These are phyloP conservation scores for Nymphicus hollandicus DNA, from an alignment of 2,113 vertebrate genomes.

Conservation along the genomic window DNA sequence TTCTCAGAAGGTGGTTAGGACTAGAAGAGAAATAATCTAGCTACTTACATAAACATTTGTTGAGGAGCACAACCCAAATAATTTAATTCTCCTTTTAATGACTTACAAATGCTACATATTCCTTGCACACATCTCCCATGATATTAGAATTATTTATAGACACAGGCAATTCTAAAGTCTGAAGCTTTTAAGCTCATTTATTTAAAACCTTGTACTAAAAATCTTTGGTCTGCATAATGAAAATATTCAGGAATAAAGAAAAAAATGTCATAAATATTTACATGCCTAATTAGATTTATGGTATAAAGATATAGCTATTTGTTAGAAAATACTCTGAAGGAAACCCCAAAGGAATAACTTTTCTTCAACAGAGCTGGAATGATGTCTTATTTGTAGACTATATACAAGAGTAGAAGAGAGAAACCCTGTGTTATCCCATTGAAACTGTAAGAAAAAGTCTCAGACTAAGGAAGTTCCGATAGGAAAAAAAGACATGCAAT, in stretches of 20 bases:
- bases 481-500: neutral
- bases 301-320: neutral
- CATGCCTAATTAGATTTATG: neutral
- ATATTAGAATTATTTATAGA: neutral
- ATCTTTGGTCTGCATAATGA: neutral
- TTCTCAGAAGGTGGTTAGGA: neutral
- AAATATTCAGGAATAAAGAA: neutral
- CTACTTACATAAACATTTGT: neutral
- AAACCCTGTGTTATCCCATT: neutral
- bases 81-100: neutral
- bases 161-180: neutral
- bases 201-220: neutral
- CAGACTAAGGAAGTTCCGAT: neutral
- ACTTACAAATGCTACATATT: neutral
- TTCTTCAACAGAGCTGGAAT: neutral
- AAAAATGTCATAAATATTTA: neutral
- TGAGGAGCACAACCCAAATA: neutral
- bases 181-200: neutral
- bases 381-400: neutral
- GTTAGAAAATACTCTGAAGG: neutral
- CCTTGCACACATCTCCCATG: neutral
- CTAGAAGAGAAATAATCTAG: neutral
- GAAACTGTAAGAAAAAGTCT: neutral
- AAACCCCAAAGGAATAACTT: neutral
- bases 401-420: neutral